Evolutionary conservation across 2,113 vertebrate genomes (phyloP), one percentile per base, ranked within the genome.

Genomic region (Furnarius figulus): DNA sequence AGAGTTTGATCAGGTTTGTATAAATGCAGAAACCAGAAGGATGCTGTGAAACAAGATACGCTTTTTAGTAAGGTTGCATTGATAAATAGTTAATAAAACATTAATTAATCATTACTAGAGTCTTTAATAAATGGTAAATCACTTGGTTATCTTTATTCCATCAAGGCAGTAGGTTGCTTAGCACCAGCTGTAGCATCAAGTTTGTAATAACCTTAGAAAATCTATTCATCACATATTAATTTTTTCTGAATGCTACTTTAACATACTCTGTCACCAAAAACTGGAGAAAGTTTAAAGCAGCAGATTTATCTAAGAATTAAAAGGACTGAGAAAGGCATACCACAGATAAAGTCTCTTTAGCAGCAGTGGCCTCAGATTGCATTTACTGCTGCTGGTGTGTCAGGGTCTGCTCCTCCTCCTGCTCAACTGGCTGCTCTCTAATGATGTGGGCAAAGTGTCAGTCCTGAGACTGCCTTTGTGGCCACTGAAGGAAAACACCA

Each of bases 31-130:
- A 89, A 67, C 18, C 23, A 89, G 72, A 88, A 89, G 76, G 65
- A 85, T 68, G 27, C 76, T 92, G 80, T 86, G 93, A 93, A 94
- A 66, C 49, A 87, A 81, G 80, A 75, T 28, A n/a, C 0, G 4
- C 23, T 76, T 94, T 94, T 94, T 92, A 79, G 81, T 58, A 85
- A 90, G 83, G 80, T 70, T 85, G 61, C 79, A 39, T 67, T 95
- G 88, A 95, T 96, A 90, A 96, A 96, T 94, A 90, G 79, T 94
- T 97, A 84, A 96, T 94, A 93, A 94, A 94, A 90, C 83, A 80
- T 90, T 81, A 94, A 92, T 95, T 92, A 95, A 93, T 87, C 92
- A 96, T 96, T 90, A 94, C 72, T 66, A 61, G 50, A 77, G 44
- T 49, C 73, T 92, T 86, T 93, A 96, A 95, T 93, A 95, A 97